phyloP scores from a whole-genome alignment of 2,113 vertebrate genomes.

The Daphoenositta chrysoptera region DNA sequence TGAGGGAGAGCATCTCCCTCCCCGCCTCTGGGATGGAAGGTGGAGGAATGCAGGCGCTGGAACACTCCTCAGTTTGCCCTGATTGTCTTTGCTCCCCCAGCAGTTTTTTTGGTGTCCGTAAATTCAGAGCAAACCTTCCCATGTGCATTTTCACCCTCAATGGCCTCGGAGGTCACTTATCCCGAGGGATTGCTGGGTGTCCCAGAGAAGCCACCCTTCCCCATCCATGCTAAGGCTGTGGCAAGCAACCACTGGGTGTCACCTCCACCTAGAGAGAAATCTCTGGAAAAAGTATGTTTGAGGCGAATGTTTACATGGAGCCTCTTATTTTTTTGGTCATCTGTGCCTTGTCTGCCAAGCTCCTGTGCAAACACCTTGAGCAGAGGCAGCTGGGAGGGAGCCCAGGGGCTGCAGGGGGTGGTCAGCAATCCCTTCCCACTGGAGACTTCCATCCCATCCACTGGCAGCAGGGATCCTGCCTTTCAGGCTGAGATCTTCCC shows the following conservation, averaged over 20 bases:
- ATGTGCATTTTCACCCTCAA: background rate
- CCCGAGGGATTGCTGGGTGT: background rate
- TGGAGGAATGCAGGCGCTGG: background rate
- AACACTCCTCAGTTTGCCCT: background rate
- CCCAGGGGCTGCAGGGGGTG: background rate
- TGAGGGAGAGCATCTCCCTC: background rate
- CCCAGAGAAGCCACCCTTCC: background rate
- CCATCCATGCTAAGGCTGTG: background rate
- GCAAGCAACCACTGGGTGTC: background rate
- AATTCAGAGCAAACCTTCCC: background rate
- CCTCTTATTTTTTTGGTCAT: background rate
- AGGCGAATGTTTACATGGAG: fast-evolving
- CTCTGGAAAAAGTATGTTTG: background rate
- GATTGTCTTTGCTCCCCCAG: background rate
- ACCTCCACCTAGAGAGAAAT: background rate
- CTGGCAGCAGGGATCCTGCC: background rate
- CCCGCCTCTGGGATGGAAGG: background rate
- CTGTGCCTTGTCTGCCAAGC: background rate
- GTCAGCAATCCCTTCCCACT: background rate
- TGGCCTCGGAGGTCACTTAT: fast-evolving
- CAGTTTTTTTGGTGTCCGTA: background rate
- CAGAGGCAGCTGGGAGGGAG: background rate
- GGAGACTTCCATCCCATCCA: background rate
- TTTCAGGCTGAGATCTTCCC: background rate
- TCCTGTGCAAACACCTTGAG: background rate